A percentile compares a stretch with the other conserved stretches of the same genome.
Evolutionary conservation across 2,797 vertebrate species (phyloP).

Genomic region (Eulemur coronatus): DNA sequence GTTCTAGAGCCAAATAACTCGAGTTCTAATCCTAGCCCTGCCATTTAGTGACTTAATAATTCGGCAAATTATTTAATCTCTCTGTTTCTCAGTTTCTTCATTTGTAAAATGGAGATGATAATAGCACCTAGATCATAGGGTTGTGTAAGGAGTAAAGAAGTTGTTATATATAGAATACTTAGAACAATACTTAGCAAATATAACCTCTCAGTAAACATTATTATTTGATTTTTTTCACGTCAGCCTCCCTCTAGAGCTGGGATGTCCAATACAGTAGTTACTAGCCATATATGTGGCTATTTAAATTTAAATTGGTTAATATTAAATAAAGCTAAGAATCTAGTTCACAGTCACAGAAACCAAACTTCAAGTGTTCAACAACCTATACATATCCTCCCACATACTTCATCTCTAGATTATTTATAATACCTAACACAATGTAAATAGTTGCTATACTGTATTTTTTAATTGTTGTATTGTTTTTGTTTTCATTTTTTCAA

Average conservation of each 20-base stretch:
- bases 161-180: neutral
- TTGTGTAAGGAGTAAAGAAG: neutral
- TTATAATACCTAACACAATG: too few species aligned
- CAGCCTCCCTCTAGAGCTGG: neutral
- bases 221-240: neutral
- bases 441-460: neutral
- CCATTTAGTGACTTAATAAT: neutral
- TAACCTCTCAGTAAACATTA: neutral
- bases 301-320: neutral
- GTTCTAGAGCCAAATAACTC: neutral
- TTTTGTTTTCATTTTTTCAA: neutral
- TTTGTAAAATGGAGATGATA: neutral
- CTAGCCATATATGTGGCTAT: neutral
- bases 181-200: neutral
- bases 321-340: neutral
- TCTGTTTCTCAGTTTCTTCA: neutral
- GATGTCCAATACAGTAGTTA: neutral
- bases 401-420: neutral
- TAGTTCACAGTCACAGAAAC: neutral
- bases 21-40: neutral
- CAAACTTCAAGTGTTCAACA: neutral
- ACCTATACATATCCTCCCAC: neutral
- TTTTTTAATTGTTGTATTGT: neutral
- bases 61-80: neutral
- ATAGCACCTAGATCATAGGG: neutral